Conservation (phyloP, 2,797 vertebrate genomes). For the Tenualosa thibaudeaui region DNA sequence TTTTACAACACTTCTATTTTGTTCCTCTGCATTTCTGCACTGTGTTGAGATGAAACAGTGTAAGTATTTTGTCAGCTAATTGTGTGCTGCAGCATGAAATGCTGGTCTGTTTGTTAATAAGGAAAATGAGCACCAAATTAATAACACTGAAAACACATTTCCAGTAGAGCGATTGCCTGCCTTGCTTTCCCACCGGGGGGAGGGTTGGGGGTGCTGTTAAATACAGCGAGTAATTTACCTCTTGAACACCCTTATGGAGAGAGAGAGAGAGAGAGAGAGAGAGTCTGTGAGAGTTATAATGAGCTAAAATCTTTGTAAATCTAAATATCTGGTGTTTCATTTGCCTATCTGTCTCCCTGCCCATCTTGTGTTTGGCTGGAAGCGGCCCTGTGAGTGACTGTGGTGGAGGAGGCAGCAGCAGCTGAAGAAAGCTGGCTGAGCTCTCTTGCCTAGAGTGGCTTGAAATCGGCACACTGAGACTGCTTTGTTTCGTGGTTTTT, state of each 20-base stretch:
- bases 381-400: not conserved
- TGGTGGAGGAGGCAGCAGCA: conserved; percentile 55
- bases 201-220: not conserved
- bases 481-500: not conserved
- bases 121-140: not conserved
- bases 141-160: not conserved
- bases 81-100: not conserved
- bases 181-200: not conserved
- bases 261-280: not conserved
- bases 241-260: not conserved
- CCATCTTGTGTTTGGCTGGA: conserved; percentile 1
- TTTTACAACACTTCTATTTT: not conserved
- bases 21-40: not conserved
- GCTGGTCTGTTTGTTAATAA: not conserved
- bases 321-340: not conserved
- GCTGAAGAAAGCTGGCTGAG: conserved; percentile 46
- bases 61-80: not conserved
- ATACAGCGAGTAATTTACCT: not conserved
- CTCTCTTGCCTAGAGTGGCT: conserved; percentile 16
- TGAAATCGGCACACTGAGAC: not conserved
- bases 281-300: not conserved
- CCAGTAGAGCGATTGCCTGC: not conserved
- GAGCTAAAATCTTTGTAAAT: not conserved
- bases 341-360: conserved; percentile 24
- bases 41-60: not conserved